Evolutionary conservation across 2,113 vertebrate genomes (phyloP).

Genomic region (Pomatorhinus ruficollis): DNA sequence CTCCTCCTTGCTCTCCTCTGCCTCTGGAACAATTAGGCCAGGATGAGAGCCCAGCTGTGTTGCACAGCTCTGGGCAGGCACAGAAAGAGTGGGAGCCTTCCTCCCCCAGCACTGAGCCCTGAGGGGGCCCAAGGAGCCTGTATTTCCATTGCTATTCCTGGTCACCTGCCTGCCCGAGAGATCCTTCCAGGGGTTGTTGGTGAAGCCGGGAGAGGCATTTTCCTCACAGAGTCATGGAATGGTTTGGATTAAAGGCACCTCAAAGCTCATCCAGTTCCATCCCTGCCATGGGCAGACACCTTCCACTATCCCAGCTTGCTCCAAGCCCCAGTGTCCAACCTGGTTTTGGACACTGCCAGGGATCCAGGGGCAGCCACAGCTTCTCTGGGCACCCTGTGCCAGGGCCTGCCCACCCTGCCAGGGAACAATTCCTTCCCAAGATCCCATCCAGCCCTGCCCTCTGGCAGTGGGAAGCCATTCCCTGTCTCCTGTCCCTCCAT

Average conservation of each 20-base stretch:
- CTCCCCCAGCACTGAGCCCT: neutral
- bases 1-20: neutral
- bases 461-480: neutral
- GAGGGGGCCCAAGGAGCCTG: neutral
- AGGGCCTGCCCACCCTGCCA: accelerated
- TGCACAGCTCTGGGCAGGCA: neutral
- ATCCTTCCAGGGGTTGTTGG: neutral
- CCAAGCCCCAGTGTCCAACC: accelerated
- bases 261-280: accelerated
- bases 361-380: neutral
- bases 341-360: accelerated
- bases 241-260: neutral
- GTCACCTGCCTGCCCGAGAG: neutral
- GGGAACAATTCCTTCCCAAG: neutral
- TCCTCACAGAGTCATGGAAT: neutral
- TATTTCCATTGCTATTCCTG: neutral
- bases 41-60: neutral
- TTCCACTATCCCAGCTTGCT: accelerated
- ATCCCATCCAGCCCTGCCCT: neutral
- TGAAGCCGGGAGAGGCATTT: neutral
- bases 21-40: neutral
- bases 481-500: neutral
- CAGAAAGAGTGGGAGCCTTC: neutral
- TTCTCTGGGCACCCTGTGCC: neutral
- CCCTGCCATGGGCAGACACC: neutral